Evolutionary conservation across 2,113 vertebrate species (phyloP).

Genomic region (Osmerus eperlanus): DNA sequence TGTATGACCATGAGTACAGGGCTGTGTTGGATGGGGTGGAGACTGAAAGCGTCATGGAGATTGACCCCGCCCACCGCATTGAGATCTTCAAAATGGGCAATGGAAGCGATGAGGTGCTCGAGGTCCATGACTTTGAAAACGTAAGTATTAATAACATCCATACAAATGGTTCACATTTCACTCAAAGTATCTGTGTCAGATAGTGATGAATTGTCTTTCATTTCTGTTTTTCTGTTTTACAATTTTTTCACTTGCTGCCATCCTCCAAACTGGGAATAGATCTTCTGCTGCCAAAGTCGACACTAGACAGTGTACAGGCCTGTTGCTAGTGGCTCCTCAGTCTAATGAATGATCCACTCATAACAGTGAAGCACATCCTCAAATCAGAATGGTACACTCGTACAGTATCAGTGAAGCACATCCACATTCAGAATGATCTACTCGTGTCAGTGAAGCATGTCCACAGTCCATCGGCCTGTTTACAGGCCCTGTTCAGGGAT

Average conservation of each 20-base stretch:
- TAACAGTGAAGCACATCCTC: conserved; percentile 53
- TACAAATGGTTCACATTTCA: neutral
- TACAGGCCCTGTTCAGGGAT: conserved; percentile 44
- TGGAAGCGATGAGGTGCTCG: conserved; percentile 84
- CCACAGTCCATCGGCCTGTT: conserved; percentile 58
- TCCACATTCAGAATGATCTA: conserved; percentile 45
- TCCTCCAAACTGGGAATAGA: too few species aligned
- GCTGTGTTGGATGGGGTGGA: conserved; percentile 82
- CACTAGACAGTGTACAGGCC: conserved; percentile 12
- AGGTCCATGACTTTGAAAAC: conserved; percentile 95
- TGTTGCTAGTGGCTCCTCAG: conserved; percentile 54
- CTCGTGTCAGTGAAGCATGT: conserved; percentile 47
- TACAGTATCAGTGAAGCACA: conserved; percentile 44
- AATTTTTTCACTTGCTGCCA: neutral
- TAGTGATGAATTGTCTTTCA: neutral
- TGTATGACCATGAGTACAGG: conserved; percentile 85
- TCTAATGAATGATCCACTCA: conserved; percentile 30
- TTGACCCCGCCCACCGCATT: conserved; percentile 76
- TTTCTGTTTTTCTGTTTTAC: neutral
- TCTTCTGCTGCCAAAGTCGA: too few species aligned
- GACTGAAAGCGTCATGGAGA: conserved; percentile 88
- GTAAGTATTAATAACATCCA: conserved; percentile 68
- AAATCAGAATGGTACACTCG: conserved; percentile 40
- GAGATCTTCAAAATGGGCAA: conserved; percentile 90
- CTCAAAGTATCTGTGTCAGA: neutral